phyloP scores from a whole-genome alignment of 2,797 vertebrate genomes.

The Sparus aurata region DNA sequence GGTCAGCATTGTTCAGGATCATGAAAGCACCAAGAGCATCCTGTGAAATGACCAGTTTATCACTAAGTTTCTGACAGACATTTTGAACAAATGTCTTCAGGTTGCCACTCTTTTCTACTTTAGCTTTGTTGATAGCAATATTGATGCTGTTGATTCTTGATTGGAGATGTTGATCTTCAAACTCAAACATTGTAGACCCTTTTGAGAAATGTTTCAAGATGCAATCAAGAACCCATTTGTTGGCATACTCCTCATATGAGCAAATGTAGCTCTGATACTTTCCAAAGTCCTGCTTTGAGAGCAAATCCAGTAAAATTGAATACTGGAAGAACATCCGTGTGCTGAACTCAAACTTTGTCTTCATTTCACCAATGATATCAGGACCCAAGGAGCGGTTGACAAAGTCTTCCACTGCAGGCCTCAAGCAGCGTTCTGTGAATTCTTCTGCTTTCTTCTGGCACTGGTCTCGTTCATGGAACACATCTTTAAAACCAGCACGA shows the following conservation, averaged over 20 bases:
- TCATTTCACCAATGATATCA: conserved; percentile 65
- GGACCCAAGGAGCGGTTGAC: conserved; percentile 61
- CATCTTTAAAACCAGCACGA: conserved; percentile 67
- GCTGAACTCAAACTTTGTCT: too few species aligned
- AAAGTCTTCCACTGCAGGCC: conserved; percentile 62
- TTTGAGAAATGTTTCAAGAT: conserved; percentile 47
- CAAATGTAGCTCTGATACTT: conserved; percentile 2
- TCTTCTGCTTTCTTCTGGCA: conserved; percentile 77
- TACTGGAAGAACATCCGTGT: conserved; percentile 38
- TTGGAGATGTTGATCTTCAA: conserved; percentile 46
- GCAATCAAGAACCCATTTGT: conserved; percentile 33
- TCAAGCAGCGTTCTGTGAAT: conserved; percentile 67
- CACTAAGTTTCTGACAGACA: conserved; percentile 67
- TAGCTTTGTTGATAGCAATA: conserved; percentile 52
- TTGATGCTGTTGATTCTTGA: conserved; percentile 50
- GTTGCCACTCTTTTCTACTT: not conserved
- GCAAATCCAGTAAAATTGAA: conserved; percentile 63
- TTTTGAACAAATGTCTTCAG: conserved; percentile 64
- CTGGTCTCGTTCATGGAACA: conserved; percentile 71
- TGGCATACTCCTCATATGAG: conserved; percentile 54
- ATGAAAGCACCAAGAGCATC: conserved; percentile 58
- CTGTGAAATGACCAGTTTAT: conserved; percentile 71
- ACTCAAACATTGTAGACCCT: not conserved
- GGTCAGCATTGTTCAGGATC: conserved; percentile 66
- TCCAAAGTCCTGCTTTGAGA: not conserved